Percentiles rank a stretch among this genome's conserved stretches.
These are phyloP conservation scores for Penaeus chinensis DNA, from an alignment of 1,140 invertebrate genomes.

Conservation along the genomic window DNA sequence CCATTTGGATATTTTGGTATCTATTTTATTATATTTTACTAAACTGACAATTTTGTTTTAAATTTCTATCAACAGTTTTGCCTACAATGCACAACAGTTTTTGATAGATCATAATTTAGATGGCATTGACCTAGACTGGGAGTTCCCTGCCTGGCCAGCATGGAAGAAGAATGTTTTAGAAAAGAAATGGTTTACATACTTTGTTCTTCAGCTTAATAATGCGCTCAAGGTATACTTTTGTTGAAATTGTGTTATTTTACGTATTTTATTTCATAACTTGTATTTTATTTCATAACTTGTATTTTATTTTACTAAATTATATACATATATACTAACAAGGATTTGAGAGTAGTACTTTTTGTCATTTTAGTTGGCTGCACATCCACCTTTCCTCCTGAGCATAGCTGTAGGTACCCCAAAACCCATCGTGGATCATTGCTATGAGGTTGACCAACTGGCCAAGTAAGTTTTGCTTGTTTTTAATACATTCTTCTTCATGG, in stretches of 20 bases:
- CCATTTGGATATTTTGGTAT: neutral
- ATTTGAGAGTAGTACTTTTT: neutral
- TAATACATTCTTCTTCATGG: neutral
- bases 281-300: neutral
- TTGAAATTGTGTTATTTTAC: neutral
- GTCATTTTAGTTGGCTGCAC: slow-evolving; percentile 33
- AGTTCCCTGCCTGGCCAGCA: slow-evolving; percentile 54
- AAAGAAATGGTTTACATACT: slow-evolving; percentile 29
- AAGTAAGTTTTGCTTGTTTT: slow-evolving; percentile 70
- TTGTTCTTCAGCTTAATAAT: slow-evolving; percentile 60
- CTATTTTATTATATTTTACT: neutral
- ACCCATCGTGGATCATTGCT: slow-evolving; percentile 79
- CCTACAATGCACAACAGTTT: slow-evolving; percentile 57
- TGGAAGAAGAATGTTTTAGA: slow-evolving; percentile 15
- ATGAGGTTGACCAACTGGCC: slow-evolving; percentile 81
- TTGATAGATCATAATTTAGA: slow-evolving; percentile 42
- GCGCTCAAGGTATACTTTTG: slow-evolving; percentile 47
- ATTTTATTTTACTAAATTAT: neutral
- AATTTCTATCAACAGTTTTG: slow-evolving; percentile 46
- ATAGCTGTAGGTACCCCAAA: slow-evolving; percentile 82
- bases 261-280: neutral
- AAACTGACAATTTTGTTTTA: neutral
- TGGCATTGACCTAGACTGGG: slow-evolving; percentile 60
- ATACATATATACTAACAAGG: no score
- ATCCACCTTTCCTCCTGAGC: slow-evolving; percentile 75